These are phyloP conservation scores for Characodon lateralis DNA, from an alignment of 2,797 vertebrate genomes.

Conservation along the genomic window DNA sequence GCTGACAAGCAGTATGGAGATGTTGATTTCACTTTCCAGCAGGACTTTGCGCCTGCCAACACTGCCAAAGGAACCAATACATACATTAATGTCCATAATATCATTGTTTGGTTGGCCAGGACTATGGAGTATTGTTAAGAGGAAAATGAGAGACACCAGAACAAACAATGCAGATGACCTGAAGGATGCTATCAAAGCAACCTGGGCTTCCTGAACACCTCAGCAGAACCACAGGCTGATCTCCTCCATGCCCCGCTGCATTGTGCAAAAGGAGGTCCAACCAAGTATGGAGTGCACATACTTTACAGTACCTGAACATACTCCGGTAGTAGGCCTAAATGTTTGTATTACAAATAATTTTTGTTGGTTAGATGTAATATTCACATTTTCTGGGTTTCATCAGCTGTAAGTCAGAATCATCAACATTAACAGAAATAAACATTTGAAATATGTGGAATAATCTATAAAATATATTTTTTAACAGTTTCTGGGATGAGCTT, in stretches of 20 bases:
- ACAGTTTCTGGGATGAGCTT: not conserved
- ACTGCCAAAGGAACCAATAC: not conserved
- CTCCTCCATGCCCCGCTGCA: not conserved
- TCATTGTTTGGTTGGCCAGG: too few species aligned
- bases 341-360: not conserved
- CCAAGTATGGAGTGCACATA: not conserved
- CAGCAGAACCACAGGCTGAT: not conserved
- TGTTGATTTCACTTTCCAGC: not conserved
- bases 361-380: not conserved
- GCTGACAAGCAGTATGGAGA: too few species aligned
- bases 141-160: too few species aligned
- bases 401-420: not conserved
- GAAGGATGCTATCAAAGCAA: not conserved
- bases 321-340: not conserved
- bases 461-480: not conserved
- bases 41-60: not conserved
- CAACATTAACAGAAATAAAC: not conserved
- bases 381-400: not conserved
- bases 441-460: not conserved
- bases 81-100: not conserved
- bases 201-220: not conserved
- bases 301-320: not conserved
- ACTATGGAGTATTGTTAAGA: too few species aligned
- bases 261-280: not conserved
- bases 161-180: not conserved